Base-by-base conservation (phyloP, 2,888 invertebrate species). In the Congeria kusceri region DNA sequence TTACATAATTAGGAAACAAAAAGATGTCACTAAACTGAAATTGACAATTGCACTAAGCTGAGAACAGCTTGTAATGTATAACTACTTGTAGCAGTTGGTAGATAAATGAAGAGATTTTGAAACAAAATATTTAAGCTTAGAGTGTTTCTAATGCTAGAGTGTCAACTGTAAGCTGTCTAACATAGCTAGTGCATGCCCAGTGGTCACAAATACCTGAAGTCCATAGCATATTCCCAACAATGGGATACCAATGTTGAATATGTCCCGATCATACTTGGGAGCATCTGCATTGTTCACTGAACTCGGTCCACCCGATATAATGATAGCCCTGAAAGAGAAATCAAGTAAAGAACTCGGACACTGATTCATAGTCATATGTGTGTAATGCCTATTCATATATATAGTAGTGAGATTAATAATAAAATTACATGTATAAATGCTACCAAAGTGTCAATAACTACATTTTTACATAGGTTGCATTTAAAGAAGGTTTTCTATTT, bases 151-250 rank as follows among this genome's bases (percentile, higher is more conserved):
- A n/a, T n/a, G n/a, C n/a, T n/a, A n/a, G n/a, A n/a, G n/a, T n/a
- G n/a, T n/a, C n/a, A n/a, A n/a, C n/a, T n/a, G n/a, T n/a, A n/a
- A n/a, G n/a, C n/a, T n/a, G n/a, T n/a, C n/a, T 56, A 4, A 25
- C n/a, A 28, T 11, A 18, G 1, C 29, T 5, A 59, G 29, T 27
- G 15, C 28, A 59, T 27, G 23, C 15, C 18, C 0, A 15, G 13
- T 3, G 23, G 58, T 3, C 15, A 39, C 28, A 49, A 46, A 72
- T 81, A 94, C 94, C 93, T 95, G 99, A 97, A 99, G 98, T 58
- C 99, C 99, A 95, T 99, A 99, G 94, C 99, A 99, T 92, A 99
- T 99, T 89, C 99, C 99, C 95, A 95, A 79, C 84, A 99, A 96
- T 7, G 99, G 99, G 87, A 99, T 94, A 85, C 98, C 98, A 94